Base-by-base conservation (phyloP, 2,113 vertebrate genomes). In the Rhinogobius similis region DNA sequence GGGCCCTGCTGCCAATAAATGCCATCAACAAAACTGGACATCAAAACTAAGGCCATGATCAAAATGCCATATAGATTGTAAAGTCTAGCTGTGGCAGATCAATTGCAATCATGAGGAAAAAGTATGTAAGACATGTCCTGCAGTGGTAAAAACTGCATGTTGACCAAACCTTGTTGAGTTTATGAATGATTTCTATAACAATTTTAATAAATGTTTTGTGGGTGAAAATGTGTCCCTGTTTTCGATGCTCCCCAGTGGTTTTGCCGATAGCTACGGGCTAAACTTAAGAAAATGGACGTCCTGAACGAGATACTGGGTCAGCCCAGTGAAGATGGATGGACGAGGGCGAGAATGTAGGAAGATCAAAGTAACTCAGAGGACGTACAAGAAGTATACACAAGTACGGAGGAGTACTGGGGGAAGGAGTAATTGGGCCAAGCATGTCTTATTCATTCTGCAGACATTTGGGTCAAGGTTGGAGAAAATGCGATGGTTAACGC, bases 381-480 rank as follows among this genome's bases (percentile, higher is more conserved):
- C 62, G 62, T 56, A 8, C 65, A 36, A 20, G 8, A 67, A 14
- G 53, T 23, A 32, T 21, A 58, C 5, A 29, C 24, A 32, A 16
- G 64, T 26, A 62, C 0, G 39, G 2, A 1, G 32, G 32, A 36
- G 6, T 21, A 52, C 50, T 23, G n/a, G 38, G 27, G 43, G 65
- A 59, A 50, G 65, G 78, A 59, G 53, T 77, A 85, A 82, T 50
- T 72, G 72, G 77, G 73, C 27, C 52, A 58, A 73, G 39, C 63
- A 46, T 62, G 68, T 71, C 44, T 77, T 48, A 70, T 72, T 68
- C 32, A 44, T 76, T 61, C 73, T 27, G 48, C 46, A 63, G 65
- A 65, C 63, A 89, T 87, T 38, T 88, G 77, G 87, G 89, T 90
- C 88, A 93, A 93, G 91, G 90, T 91, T 82, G 38, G 9, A 52